phyloP scores from a whole-genome alignment of 2,113 vertebrate species.

The Isurus oxyrinchus region DNA sequence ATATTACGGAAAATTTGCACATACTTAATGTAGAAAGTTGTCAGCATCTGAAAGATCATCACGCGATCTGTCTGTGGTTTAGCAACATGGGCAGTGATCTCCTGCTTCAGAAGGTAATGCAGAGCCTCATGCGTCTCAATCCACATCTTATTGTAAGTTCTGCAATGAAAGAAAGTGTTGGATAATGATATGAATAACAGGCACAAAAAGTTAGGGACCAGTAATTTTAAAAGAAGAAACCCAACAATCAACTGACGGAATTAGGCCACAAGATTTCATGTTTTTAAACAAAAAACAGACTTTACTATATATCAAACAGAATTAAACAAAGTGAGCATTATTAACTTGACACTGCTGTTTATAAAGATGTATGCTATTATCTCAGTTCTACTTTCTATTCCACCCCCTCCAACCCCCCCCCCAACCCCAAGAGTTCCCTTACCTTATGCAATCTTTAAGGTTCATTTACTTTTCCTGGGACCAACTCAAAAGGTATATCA shows the following conservation, averaged over 20 bases:
- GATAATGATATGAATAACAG: neutral
- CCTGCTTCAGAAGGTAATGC: constrained; percentile 56
- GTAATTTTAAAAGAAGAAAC: neutral
- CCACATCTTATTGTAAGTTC: constrained; percentile 68
- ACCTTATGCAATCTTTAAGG: no score
- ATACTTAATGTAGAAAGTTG: constrained; percentile 67
- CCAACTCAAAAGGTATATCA: no score
- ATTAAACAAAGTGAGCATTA: neutral
- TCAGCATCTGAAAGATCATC: constrained; percentile 56
- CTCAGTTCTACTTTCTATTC: no score
- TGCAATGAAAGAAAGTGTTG: constrained; percentile 42
- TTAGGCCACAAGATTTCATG: neutral
- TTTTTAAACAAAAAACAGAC: neutral
- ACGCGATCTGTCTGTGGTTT: constrained; percentile 48
- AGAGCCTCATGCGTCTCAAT: constrained; percentile 61
- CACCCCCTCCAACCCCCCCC: no score
- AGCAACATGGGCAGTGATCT: constrained; percentile 48
- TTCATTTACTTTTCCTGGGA: no score
- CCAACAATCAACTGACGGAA: neutral
- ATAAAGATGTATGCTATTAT: no score
- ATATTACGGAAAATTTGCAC: constrained; percentile 62
- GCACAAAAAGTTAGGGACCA: neutral
- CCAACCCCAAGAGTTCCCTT: no score
- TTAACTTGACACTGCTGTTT: no score
- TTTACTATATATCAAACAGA: neutral